Base-by-base conservation (phyloP, 2,797 vertebrate genomes). In the Cichlasoma orientale region DNA sequence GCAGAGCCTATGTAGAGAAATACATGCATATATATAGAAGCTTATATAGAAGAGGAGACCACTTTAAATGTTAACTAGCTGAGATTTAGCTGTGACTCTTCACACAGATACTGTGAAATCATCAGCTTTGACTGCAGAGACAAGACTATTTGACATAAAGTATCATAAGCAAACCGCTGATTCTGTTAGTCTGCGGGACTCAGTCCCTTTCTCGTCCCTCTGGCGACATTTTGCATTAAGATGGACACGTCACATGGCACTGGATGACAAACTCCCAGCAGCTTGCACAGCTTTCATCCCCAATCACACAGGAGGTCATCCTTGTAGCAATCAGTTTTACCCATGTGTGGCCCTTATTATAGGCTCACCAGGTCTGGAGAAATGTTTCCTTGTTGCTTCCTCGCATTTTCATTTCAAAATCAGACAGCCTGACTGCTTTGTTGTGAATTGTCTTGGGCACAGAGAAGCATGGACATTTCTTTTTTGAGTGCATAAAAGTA, bases 271-370 rank as follows among this genome's bases (percentile, higher is more conserved):
- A 90, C 69, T 78, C 58, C 68, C 79, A 29, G 38, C 77, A 74
- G 56, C 52, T 61, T 63, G 66, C 13, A 12, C 72, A 74, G 78
- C 70, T 57, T 58, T 79, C 75, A 56, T 56, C 79, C 76, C 72
- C 58, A 78, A 27, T 59, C 74, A 21, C 47, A 69, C 53, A 2
- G 63, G 74, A 86, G 78, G 79, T 86, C 70, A 73, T 53, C 79
- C 80, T 82, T 54, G 70, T n/a, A 79, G 83, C 81, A 74, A 83
- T 90, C 82, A 74, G 77, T 92, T 93, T 92, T 90, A 93, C 91
- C 89, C 87, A 91, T 83, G 77, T 86, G 86, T 87, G 84, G 75
- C 82, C 79, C 76, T 90, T 88, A 92, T 91, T 89, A 88, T 84
- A 88, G 77, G 86, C 88, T 87, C 77, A 77, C 41, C 36, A 73